Percentiles rank a stretch among this genome's conserved stretches.
phyloP scores from a whole-genome alignment of 92 coral and sea anemone species.

The Heliopora coerulea region DNA sequence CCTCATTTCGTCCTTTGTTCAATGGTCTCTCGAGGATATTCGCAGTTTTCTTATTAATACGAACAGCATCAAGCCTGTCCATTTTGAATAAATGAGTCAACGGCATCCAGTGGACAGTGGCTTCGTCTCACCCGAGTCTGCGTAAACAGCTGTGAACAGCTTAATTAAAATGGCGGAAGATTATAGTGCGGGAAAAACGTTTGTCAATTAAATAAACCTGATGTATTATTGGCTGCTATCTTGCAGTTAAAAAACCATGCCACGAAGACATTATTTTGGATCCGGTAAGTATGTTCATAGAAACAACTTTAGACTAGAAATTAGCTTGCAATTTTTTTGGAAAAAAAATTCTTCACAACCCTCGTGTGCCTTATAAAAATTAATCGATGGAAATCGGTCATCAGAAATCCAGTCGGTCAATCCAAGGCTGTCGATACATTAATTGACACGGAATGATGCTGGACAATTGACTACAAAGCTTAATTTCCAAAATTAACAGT shows the following conservation, averaged over 20 bases:
- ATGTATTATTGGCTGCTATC: background rate
- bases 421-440: too few relatives aligned
- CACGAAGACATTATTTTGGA: slow-evolving; percentile 21
- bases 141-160: background rate
- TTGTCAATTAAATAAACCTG: too few relatives aligned
- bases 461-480: too few relatives aligned
- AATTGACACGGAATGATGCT: too few relatives aligned
- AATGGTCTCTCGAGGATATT: slow-evolving; percentile 95
- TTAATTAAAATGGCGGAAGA: too few relatives aligned
- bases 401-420: too few relatives aligned
- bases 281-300: slow-evolving; percentile 2
- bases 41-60: slow-evolving; percentile 37
- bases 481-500: too few relatives aligned
- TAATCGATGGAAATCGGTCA: too few relatives aligned
- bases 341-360: background rate
- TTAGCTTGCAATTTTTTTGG: background rate
- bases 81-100: background rate
- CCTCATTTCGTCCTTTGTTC: slow-evolving; percentile 98
- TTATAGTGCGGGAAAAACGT: too few relatives aligned
- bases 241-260: slow-evolving; percentile 8
- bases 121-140: background rate
- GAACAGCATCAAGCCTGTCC: slow-evolving; percentile 33
- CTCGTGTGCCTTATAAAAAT: too few relatives aligned
- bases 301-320: too few relatives aligned
- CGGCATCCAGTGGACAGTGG: background rate